Base-by-base conservation (phyloP, 2,888 invertebrate species). In the Cataglyphis albicans region DNA sequence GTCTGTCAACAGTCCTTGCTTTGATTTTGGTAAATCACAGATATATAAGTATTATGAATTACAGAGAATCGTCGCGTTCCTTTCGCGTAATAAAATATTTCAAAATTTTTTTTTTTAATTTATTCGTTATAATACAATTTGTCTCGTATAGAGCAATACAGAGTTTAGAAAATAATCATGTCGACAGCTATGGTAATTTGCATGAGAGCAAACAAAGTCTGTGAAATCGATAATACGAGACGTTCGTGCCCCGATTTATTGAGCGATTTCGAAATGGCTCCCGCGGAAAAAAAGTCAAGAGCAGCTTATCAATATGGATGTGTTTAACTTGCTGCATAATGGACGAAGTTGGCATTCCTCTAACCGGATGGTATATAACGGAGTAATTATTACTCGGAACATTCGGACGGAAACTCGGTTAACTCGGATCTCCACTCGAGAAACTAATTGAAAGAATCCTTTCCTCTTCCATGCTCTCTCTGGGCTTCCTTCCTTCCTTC, bases 271-370 rank as follows among this genome's bases (percentile, higher is more conserved):
- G 25, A 80, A 82, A 82, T 73, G 67, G 74, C 63, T 55, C 70
- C 70, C 32, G 68, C 83, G 75, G 75, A 21, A 72, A 74, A 74
- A 52, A 74, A 80, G 65, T 72, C 64, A 70, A 70, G 84, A 81
- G 84, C 12, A 76, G 87, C 89, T 91, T 91, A 92, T 92, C 89
- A 92, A 92, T 92, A 92, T 92, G 92, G 86, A 92, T 92, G 90
- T 87, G 90, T 92, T 90, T 88, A 91, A 92, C 88, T 91, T 83
- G 85, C 86, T 89, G 91, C 90, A 92, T 91, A 92, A 92, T 91
- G 91, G 88, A 92, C 85, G 84, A 86, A 86, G 84, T 80, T 59
- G 76, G 82, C 83, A 74, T 78, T 82, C 83, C 72, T 48, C 80
- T 84, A 80, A 75, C 83, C 67, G 64, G 59, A 74, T 78, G 78